Evolutionary conservation across 2,797 vertebrate genomes (phyloP), one percentile per base, ranked within the genome.

Genomic region (Notolabrus celidotus): DNA sequence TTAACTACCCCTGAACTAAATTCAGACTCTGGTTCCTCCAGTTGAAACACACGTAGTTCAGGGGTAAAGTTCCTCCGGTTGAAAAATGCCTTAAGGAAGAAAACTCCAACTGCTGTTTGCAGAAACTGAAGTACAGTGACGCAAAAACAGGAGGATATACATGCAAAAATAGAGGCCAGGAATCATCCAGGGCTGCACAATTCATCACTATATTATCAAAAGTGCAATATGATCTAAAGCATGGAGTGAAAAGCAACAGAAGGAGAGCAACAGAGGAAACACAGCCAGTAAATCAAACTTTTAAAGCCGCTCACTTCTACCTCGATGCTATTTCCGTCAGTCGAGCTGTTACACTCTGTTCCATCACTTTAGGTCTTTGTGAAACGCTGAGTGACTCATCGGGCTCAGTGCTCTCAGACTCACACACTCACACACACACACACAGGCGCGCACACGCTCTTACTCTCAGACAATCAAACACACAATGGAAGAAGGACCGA

Each of bases 351-450:
- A 12, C 60, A 49, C 42, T 51, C n/a, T 58, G 60, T 57, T 55
- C 54, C 20, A 25, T 50, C 61, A 65, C 51, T 68, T 23, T 46
- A 22, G n/a, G 43, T 43, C 58, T 64, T 68, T 59, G 47, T 22
- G 50, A 66, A 64, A 41, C 16, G 39, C 10, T 56, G 66, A 39
- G 51, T 77, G 70, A 83, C 22, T 86, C 77, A 86, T 54, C n/a
- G 1, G 9, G 12, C 38, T 56, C 12, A 9, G 39, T 20, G 39
- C 64, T 38, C 47, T 38, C 49, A 73, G 29, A 60, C 29, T 55
- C 20, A 34, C 11, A 64, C 39, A 36, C 27, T n/a, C 43, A 58
- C 22, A 23, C 23, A 31, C 34, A 7, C 54, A 15, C 9, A 36
- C 25, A 33, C 39, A 61, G n/a, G n/a, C n/a, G n/a, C n/a, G n/a